Evolutionary conservation across 92 coral and sea anemone species (phyloP).

Genomic region (Scolanthus callimorphus): DNA sequence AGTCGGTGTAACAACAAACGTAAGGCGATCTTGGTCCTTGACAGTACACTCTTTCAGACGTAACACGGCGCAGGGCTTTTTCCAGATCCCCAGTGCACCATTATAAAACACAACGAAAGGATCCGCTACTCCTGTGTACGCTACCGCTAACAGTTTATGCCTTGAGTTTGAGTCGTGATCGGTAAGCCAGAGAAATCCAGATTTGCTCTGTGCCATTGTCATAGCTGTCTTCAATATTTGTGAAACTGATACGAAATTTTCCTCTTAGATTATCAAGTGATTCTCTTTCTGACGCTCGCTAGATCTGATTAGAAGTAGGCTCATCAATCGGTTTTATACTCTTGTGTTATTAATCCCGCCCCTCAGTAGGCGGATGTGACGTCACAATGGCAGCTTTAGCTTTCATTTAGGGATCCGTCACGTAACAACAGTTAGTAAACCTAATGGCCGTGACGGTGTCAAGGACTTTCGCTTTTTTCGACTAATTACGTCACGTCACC

Average conservation of each 20-base stretch:
- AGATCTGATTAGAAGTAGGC: background rate
- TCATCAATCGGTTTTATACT: background rate
- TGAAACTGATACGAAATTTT: too few relatives aligned
- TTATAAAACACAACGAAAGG: constrained; percentile 84
- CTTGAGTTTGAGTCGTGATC: constrained; percentile 18
- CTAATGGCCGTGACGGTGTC: too few relatives aligned
- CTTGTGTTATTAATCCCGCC: too few relatives aligned
- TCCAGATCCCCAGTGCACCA: constrained; percentile 64
- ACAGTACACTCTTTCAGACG: constrained; percentile 56
- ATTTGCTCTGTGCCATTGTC: constrained; percentile 69
- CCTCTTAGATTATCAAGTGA: too few relatives aligned
- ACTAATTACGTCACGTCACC: too few relatives aligned
- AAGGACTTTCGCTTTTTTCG: too few relatives aligned
- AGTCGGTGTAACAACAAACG: constrained; percentile 62
- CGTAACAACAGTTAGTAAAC: too few relatives aligned
- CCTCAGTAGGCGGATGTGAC: too few relatives aligned
- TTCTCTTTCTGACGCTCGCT: background rate
- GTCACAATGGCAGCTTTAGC: too few relatives aligned
- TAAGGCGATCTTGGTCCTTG: constrained; percentile 43
- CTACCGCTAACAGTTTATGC: constrained; percentile 61
- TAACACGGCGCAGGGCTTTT: constrained; percentile 73
- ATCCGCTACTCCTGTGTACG: constrained; percentile 63
- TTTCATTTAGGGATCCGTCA: too few relatives aligned
- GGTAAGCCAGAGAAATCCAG: constrained; percentile 61
- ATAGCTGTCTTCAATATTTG: constrained; percentile 20